phyloP scores from a whole-genome alignment of 2,888 invertebrate genomes.

The Biston betularia region DNA sequence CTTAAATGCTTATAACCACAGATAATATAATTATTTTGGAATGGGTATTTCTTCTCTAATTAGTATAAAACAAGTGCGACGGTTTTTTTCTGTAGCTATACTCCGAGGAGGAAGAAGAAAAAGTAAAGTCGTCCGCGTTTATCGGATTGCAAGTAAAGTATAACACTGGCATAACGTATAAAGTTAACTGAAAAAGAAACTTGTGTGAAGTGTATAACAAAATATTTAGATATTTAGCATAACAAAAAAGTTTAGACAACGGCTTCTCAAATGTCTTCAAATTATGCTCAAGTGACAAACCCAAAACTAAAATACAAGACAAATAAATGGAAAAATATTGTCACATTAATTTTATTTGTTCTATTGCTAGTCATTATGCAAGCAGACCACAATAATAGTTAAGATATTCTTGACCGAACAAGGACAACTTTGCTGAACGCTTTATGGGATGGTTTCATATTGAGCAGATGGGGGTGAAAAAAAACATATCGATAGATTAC shows the following conservation, averaged over 20 bases:
- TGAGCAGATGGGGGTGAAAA: constrained; percentile 37
- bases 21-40: too few relatives aligned
- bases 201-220: background rate
- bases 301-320: constrained; percentile 17
- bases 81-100: too few relatives aligned
- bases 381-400: constrained; percentile 68
- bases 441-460: constrained; percentile 70
- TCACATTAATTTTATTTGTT: constrained; percentile 37
- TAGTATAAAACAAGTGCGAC: too few relatives aligned
- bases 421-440: constrained; percentile 68
- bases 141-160: too few relatives aligned
- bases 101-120: too few relatives aligned
- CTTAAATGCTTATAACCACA: background rate
- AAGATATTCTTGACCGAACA: constrained; percentile 76
- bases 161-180: too few relatives aligned
- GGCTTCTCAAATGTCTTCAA: too few relatives aligned
- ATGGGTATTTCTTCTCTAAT: too few relatives aligned
- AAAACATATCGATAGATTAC: background rate
- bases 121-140: too few relatives aligned
- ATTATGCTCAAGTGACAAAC: background rate
- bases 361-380: constrained; percentile 65
- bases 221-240: too few relatives aligned
- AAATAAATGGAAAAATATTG: constrained; percentile 44
- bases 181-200: too few relatives aligned
- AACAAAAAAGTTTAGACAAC: too few relatives aligned